phyloP scores from a whole-genome alignment of 1,140 invertebrate genomes.

The Drosophila azteca region DNA sequence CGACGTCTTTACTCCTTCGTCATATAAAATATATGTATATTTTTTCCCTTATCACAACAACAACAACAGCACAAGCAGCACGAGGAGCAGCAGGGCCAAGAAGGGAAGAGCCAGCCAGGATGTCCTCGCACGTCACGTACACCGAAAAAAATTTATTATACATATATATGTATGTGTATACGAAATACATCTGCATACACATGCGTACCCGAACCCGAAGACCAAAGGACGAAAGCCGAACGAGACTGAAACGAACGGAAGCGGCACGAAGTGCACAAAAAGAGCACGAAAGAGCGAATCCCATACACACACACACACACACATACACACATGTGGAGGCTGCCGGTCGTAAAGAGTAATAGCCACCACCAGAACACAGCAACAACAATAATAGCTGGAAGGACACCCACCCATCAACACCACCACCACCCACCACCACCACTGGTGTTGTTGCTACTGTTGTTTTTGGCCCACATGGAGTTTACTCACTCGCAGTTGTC shows the following conservation, averaged over 20 bases:
- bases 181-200: slow-evolving; percentile 79
- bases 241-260: too few species aligned
- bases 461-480: slow-evolving; percentile 67
- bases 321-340: slow-evolving; percentile 69
- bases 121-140: slow-evolving; percentile 79
- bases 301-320: slow-evolving; percentile 49
- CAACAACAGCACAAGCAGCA: slow-evolving; percentile 26
- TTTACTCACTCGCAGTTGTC: slow-evolving; percentile 68
- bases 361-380: slow-evolving; percentile 55
- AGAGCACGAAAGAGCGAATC: slow-evolving; percentile 63
- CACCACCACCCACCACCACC: slow-evolving; percentile 1
- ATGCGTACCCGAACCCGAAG: slow-evolving; percentile 63
- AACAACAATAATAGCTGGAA: slow-evolving; percentile 28
- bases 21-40: slow-evolving; percentile 78
- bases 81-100: neutral
- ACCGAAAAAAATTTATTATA: slow-evolving; percentile 66
- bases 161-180: slow-evolving; percentile 59
- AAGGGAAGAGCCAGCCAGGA: slow-evolving; percentile 11
- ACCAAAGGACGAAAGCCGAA: slow-evolving; percentile 33
- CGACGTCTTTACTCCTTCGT: slow-evolving; percentile 72
- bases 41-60: slow-evolving; percentile 75
- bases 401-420: slow-evolving; percentile 37
- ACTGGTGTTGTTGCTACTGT: slow-evolving; percentile 11
- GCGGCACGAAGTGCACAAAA: slow-evolving; percentile 54
- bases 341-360: slow-evolving; percentile 73